Base-by-base conservation (phyloP, 2,113 vertebrate genomes). In the Pavo muticus region DNA sequence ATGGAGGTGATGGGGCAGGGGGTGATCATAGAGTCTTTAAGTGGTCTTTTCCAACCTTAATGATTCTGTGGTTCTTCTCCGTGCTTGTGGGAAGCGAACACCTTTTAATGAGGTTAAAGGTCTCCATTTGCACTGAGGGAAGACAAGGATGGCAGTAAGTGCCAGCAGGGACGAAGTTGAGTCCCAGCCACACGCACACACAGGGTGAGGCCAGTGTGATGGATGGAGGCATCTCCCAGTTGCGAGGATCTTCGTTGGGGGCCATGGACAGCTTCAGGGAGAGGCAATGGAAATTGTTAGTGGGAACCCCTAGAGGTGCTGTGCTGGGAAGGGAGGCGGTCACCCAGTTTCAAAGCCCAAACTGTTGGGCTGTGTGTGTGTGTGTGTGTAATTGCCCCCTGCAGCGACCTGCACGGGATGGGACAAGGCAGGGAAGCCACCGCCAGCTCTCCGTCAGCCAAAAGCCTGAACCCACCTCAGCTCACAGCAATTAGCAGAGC, bases 401-500 rank as follows among this genome's bases (percentile, higher is more conserved):
- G 47, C 44, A 15, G 56, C 3, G 25, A 25, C 29, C n/a, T 20
- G 2, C 16, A 23, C 21, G n/a, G 50, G 74, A 0, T 32, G 78
- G 61, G 6, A 6, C 6, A 1, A 84, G 61, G 68, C 84, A n/a
- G 50, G 70, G 70, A 21, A 14, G 4, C 6, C 45, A 0, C 2
- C 25, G 68, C 67, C 52, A 19, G 72, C 74, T 29, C 32, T n/a
- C 27, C 23, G 18, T 10, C n/a, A 42, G 40, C 92, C 65, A 1
- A 11, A 80, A 87, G 42, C 65, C 59, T 59, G 6, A 21, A 47
- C 9, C 61, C 27, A 20, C 93, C 54, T 69, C 74, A 6, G 67
- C 63, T 92, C 82, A 86, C 92, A 20, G 13, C 69, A 79, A 37
- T 48, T 42, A 93, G 48, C 74, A 54, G 78, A 91, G 70, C 74